Evolutionary conservation across 2,797 vertebrate genomes (phyloP).

Genomic region (Knipowitschia caucasica): DNA sequence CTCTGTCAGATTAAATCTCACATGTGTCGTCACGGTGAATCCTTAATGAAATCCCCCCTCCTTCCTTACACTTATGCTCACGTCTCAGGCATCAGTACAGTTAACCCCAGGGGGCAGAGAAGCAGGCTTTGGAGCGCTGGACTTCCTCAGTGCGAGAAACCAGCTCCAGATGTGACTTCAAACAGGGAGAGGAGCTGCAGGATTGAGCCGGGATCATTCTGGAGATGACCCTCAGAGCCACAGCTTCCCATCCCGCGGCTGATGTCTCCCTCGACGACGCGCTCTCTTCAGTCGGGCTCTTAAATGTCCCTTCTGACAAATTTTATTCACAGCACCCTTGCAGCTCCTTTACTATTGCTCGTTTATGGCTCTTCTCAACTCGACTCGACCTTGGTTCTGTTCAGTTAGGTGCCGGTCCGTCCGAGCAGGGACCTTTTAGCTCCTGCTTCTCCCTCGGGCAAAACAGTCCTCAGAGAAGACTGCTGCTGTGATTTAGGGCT

Average conservation of each 20-base stretch:
- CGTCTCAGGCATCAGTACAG: conserved; percentile 41
- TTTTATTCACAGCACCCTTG: conserved; percentile 28
- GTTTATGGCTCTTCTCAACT: too few relatives aligned
- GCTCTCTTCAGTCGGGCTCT: conserved; percentile 30
- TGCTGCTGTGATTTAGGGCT: too few relatives aligned
- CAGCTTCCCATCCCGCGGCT: conserved; percentile 67
- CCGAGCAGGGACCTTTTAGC: too few relatives aligned
- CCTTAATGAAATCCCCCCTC: conserved; percentile 29
- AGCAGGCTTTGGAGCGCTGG: conserved; percentile 46
- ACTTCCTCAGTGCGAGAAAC: conserved; percentile 73
- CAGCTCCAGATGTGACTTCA: conserved; percentile 78
- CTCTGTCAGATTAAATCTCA: conserved; percentile 16
- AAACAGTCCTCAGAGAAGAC: too few relatives aligned
- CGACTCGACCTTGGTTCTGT: too few relatives aligned
- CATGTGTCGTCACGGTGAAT: conserved; percentile 16
- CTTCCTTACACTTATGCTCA: conserved; percentile 21
- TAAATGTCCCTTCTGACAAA: conserved; percentile 22
- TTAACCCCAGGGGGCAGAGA: conserved; percentile 56
- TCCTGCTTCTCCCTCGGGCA: too few relatives aligned
- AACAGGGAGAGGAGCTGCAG: conserved; percentile 68
- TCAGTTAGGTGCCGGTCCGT: too few relatives aligned
- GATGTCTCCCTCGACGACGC: conserved; percentile 41
- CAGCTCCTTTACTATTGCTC: conserved; percentile 8
- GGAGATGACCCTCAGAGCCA: conserved; percentile 63
- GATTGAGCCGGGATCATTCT: conserved; percentile 75